Evolutionary conservation across 2,888 invertebrate genomes (phyloP).

Genomic region (Galerucella nymphaeae): DNA sequence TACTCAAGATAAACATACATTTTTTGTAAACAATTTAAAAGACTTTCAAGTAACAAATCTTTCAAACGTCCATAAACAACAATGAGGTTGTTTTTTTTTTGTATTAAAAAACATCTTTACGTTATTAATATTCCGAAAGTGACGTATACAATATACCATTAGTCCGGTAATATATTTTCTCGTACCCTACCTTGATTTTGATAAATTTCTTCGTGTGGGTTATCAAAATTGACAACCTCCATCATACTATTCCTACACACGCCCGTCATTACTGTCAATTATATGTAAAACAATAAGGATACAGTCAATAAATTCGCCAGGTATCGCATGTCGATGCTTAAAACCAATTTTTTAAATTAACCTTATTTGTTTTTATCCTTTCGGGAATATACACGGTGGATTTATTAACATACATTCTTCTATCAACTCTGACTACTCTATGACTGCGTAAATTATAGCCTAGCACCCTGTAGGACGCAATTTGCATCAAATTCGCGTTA

Average conservation of each 20-base stretch:
- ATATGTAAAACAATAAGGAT: conserved; percentile 40
- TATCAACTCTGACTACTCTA: too few species aligned
- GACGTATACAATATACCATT: conserved; percentile 3
- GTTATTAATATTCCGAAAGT: conserved; percentile 3
- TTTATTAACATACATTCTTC: not conserved
- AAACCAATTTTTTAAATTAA: conserved; percentile 34
- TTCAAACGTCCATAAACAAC: not conserved
- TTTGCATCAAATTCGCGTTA: conserved; percentile 44
- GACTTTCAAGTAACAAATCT: conserved; percentile 6
- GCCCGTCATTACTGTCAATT: conserved; percentile 39
- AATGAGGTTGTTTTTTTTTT: not conserved
- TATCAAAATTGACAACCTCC: conserved; percentile 35
- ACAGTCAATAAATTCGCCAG: conserved; percentile 30
- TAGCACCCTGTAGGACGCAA: conserved; percentile 29
- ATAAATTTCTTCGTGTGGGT: conserved; percentile 30
- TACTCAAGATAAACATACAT: conserved; percentile 31
- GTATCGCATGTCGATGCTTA: conserved; percentile 8
- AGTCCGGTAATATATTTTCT: conserved; percentile 7
- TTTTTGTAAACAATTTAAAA: conserved; percentile 31
- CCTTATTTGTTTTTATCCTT: conserved; percentile 24
- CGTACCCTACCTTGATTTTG: conserved; percentile 20
- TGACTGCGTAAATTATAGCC: too few species aligned
- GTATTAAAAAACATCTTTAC: not conserved
- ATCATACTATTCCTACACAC: conserved; percentile 35
- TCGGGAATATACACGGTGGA: conserved; percentile 16